Conservation (phyloP, 1,140 invertebrate genomes). For the Oppia nitens region DNA sequence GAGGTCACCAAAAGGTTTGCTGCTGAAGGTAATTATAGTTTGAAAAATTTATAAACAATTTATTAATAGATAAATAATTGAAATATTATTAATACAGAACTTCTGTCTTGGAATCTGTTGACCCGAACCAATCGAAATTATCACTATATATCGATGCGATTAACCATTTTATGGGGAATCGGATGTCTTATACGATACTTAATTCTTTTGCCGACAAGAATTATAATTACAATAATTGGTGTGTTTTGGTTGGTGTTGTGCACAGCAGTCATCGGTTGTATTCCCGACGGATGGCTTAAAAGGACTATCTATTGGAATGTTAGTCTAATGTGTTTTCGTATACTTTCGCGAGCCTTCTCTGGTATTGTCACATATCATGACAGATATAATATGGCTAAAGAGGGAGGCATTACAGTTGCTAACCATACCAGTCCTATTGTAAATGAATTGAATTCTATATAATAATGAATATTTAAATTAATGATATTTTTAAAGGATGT, state of each 20-base stretch:
- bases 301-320: constrained; percentile 55
- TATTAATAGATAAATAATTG: neutral
- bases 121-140: constrained; percentile 82
- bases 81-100: constrained; percentile 27
- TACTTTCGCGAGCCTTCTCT: constrained; percentile 68
- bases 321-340: constrained; percentile 70
- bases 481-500: constrained; percentile 73
- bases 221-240: constrained; percentile 21
- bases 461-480: too few species aligned
- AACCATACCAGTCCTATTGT: constrained; percentile 99
- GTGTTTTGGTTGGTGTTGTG: constrained; percentile 43
- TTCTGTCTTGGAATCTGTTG: constrained; percentile 69
- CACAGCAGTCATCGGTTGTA: constrained; percentile 62
- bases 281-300: constrained; percentile 40
- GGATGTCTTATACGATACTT: constrained; percentile 74
- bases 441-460: constrained; percentile 84
- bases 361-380: constrained; percentile 80
- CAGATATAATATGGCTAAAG: constrained; percentile 50
- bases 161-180: constrained; percentile 77
- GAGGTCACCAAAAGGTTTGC: constrained; percentile 85
- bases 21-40: constrained; percentile 42
- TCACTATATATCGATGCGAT: constrained; percentile 69
- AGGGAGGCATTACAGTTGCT: constrained; percentile 82
- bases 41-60: neutral
- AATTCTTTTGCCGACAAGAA: constrained; percentile 61